phyloP scores from a whole-genome alignment of 1,140 invertebrate genomes.

The Cepaea nemoralis region DNA sequence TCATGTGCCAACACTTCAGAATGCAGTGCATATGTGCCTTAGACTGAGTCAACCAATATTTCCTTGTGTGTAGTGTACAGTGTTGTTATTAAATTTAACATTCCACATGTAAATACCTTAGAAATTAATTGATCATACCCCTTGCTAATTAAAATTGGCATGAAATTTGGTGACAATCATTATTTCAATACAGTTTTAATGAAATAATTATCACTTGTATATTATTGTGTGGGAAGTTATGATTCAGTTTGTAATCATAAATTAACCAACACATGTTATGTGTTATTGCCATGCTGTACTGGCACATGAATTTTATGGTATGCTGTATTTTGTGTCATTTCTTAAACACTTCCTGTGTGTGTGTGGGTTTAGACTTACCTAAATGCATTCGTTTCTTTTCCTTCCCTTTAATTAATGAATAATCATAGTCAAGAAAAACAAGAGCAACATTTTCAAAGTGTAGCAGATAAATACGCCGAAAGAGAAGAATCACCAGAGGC shows the following conservation, averaged over 20 bases:
- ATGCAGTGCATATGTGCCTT: neutral
- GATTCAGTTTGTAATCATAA: neutral
- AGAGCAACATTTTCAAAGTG: conserved; percentile 47
- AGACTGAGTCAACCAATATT: no score
- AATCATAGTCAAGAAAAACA: conserved; percentile 15
- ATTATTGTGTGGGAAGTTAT: neutral
- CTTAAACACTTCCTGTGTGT: neutral
- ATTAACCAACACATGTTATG: neutral
- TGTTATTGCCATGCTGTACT: neutral
- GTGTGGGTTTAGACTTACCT: neutral
- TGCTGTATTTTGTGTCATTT: neutral
- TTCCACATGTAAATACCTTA: neutral
- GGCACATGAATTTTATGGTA: neutral
- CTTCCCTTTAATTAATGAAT: conserved; percentile 5
- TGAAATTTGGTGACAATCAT: no score
- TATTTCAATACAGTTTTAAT: no score
- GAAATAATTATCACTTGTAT: no score
- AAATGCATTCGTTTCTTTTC: neutral
- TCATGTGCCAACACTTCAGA: neutral
- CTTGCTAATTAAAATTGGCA: neutral
- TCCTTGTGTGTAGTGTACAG: no score
- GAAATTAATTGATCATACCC: neutral
- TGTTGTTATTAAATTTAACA: neutral
- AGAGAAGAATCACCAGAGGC: conserved; percentile 54
- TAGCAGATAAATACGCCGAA: conserved; percentile 62